Base-by-base conservation (phyloP, 2,113 vertebrate species). In the Pollimyrus isidori region DNA sequence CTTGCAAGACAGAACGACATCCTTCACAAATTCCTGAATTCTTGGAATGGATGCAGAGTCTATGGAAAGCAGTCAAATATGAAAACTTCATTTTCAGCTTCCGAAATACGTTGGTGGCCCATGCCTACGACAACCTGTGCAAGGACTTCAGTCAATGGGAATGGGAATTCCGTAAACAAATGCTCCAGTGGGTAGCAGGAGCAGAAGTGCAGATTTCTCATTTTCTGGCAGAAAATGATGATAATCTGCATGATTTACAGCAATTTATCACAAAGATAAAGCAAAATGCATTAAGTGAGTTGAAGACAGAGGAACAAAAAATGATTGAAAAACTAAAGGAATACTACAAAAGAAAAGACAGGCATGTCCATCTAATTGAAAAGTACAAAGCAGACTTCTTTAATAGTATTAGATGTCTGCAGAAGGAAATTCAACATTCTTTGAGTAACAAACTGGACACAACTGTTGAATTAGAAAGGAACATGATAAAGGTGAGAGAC, bases 21-120 rank as follows among this genome's bases (percentile, higher is more conserved):
- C 91, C 45, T 91, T 94, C 9, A 89, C 0, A 82, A 92, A 58
- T 86, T 94, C 23, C 7, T 19, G 46, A 92, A 35, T 94, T 95
- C 23, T 23, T 87, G 1, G 13, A 88, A 11, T 91, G 86, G 89
- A 48, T 93, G n/a, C 35, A 89, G 46, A 87, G 50, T 7, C 80
- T 92, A 23, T 94, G 92, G 93, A 91, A 91, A 30, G 52, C 89
- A 9, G 49, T 92, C 1, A 93, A 90, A 35, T 88, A 88, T 53
- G 91, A 93, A 48, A 91, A 90, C 52, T 93, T 93, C 52, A 90
- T 93, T 39, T 93, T 92, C 90, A 92, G 91, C 52, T 93, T 93
- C 73, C 83, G 90, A 11, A 93, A 93, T 39, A 92, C 88, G 23
- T 84, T 92, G 7, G 90, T 91, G 1, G 91, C 92, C 53, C 90